Base-by-base conservation (phyloP, 1,140 invertebrate species). In the Apis mellifera region DNA sequence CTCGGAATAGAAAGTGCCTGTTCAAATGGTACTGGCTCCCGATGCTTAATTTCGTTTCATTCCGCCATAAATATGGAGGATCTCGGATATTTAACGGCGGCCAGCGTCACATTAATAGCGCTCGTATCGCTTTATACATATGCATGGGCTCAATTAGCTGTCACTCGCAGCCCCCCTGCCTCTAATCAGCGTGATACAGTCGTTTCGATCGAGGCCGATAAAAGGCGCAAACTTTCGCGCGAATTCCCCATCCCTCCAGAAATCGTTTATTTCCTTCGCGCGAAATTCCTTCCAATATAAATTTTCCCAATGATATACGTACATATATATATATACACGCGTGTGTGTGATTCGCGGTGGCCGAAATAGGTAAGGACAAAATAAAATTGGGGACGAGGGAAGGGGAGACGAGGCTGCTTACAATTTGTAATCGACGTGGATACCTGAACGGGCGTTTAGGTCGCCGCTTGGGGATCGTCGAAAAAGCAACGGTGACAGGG, bases 351-450 rank as follows among this genome's bases (percentile, higher is more conserved):
- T 8, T 17, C 17, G 23, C 23, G 26, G 3, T 2, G 7, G 15
- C 17, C 26, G 23, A 32, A 42, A 19, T 50, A 17, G 9, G 13
- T 2, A n/a, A 21, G 17, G 32, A 73, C 23, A 48, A 59, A 32
- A 73, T 1, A 8, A 65, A 52, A 64, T 74, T 62, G 13, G 42
- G 17, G 23, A 23, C 4, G 23, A 1, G 19, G 42, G 9, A 55
- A 48, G 60, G 68, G 77, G 42, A 15, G 42, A 15, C 26, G 62
- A 50, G 79, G 68, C 89, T 91, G 89, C 86, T 92, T 92, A 92
- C 90, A 92, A 92, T 91, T 92, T 93, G 89, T 93, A 92, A 92
- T 92, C 84, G 80, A 66, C 54, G 89, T 89, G 72, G 76, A 86
- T 90, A 88, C 88, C 87, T 91, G 90, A 71, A 54, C 83, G 87